phyloP scores from a whole-genome alignment of 2,797 vertebrate species.

The Botia almorhae region DNA sequence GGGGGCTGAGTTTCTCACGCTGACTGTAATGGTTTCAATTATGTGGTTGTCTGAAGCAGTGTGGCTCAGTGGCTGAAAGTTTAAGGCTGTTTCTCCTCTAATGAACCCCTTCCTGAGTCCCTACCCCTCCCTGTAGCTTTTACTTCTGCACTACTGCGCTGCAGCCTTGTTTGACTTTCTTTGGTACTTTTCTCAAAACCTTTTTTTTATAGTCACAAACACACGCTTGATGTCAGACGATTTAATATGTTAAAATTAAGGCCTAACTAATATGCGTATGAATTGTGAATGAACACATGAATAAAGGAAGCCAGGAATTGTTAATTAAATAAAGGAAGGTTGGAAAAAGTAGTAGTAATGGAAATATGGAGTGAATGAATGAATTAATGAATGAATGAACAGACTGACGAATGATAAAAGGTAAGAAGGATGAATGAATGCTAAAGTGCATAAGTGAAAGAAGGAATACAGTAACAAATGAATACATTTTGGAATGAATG shows the following conservation, averaged over 20 bases:
- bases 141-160: background rate
- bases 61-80: slow-evolving; percentile 68
- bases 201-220: background rate
- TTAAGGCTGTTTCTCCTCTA: slow-evolving; percentile 68
- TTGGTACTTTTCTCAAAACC: background rate
- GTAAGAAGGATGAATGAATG: no score
- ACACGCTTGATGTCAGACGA: no score
- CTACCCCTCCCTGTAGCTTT: slow-evolving; percentile 15
- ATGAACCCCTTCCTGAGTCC: slow-evolving; percentile 54
- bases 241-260: background rate
- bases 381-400: no score
- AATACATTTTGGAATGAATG: no score
- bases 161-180: background rate
- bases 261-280: background rate
- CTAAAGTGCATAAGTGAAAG: no score
- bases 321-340: no score
- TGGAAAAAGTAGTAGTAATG: no score
- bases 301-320: background rate
- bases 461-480: no score
- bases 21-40: slow-evolving; percentile 71
- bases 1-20: slow-evolving; percentile 62
- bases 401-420: no score
- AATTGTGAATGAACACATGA: background rate
- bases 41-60: slow-evolving; percentile 57
- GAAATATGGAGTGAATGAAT: no score